A percentile compares a stretch with the other conserved stretches of the same genome.
Evolutionary conservation across 1,140 invertebrate genomes (phyloP).

Genomic region (Periplaneta americana): DNA sequence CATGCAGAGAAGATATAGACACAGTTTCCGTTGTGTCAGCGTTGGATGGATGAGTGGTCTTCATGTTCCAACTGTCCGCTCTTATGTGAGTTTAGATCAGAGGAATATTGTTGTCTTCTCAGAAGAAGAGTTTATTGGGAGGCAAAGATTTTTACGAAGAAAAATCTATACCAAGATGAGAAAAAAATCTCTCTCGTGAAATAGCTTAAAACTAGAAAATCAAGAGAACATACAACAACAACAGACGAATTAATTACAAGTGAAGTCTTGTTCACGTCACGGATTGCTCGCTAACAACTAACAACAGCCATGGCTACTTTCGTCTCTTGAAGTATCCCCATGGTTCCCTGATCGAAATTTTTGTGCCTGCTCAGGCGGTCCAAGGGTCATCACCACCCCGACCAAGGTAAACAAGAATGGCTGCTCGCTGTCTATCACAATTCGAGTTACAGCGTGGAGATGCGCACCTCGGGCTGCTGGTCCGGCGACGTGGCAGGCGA

Average conservation of each 20-base stretch:
- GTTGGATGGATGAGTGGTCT: background rate
- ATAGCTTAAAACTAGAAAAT: background rate
- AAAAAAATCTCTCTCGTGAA: background rate
- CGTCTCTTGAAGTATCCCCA: background rate
- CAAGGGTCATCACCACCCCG: too few species aligned
- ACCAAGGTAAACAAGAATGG: too few species aligned
- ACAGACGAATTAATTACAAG: background rate
- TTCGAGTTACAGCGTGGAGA: constrained; percentile 22
- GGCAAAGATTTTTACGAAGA: background rate
- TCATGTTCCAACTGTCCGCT: background rate
- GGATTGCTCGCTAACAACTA: background rate
- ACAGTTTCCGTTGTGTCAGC: too few species aligned
- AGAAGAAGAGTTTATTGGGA: background rate
- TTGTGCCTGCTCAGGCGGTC: constrained; percentile 3
- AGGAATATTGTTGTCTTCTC: background rate
- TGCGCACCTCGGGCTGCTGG: constrained; percentile 30
- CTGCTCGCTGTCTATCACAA: too few species aligned
- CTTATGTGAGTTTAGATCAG: background rate
- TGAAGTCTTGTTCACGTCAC: background rate
- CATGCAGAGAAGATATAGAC: too few species aligned
- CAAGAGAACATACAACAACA: constrained; percentile 6
- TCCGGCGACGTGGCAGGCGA: constrained; percentile 27
- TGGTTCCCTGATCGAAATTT: constrained; percentile 10
- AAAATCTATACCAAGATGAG: background rate
- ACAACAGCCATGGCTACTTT: constrained; percentile 3